A percentile compares a stretch with the other conserved stretches of the same genome.
Conservation (phyloP, 1,140 invertebrate species). For the Drosophila ohnishii region DNA sequence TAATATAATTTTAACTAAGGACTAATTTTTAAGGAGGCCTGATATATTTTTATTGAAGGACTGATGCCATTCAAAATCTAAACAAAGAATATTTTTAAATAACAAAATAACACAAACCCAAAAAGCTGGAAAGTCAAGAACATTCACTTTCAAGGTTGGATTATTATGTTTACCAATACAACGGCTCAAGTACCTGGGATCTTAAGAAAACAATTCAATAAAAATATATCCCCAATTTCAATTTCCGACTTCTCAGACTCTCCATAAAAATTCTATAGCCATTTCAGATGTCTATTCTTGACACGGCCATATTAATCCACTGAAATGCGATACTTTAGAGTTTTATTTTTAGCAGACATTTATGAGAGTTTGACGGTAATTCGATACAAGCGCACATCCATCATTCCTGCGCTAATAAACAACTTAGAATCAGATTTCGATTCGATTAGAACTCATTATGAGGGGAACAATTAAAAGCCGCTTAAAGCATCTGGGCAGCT, state of each 20-base stretch:
- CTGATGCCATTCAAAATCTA: not conserved
- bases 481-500: conserved; percentile 59
- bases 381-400: conserved; percentile 33
- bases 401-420: conserved; percentile 24
- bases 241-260: conserved; percentile 22
- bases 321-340: conserved; percentile 35
- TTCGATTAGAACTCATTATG: conserved; percentile 70
- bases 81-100: not conserved
- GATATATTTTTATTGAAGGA: no score
- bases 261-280: conserved; percentile 5
- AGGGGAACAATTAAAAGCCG: conserved; percentile 70
- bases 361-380: conserved; percentile 37
- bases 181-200: conserved; percentile 15
- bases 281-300: conserved; percentile 37
- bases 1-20: no score
- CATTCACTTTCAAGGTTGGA: conserved; percentile 16
- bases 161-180: conserved; percentile 6
- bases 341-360: conserved; percentile 38
- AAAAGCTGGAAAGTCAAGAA: conserved; percentile 4
- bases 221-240: conserved; percentile 8
- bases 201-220: not conserved
- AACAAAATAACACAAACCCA: not conserved
- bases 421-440: conserved; percentile 31
- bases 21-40: no score
- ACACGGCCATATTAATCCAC: conserved; percentile 26